Evolutionary conservation across 2,797 vertebrate genomes (phyloP), one percentile per base, ranked within the genome.

Genomic region (Scolopax bukidnonensis): DNA sequence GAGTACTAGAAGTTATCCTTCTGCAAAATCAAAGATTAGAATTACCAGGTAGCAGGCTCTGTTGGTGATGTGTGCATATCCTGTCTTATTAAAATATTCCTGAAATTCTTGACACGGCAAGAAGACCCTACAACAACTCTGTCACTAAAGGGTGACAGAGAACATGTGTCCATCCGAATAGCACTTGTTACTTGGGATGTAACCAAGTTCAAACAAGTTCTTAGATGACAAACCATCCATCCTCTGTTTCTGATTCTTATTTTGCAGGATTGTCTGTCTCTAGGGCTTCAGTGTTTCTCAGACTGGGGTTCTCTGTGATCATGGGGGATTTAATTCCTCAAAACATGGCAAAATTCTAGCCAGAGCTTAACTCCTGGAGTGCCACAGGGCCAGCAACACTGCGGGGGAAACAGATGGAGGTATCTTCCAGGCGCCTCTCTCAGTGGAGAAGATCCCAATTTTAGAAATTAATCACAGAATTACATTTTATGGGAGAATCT

Each of bases 361-460:
- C 0, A 51, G 28, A 85, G 6, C 16, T 67, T 50, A 83, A 54
- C 54, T 73, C 20, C 45, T 41, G 2, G 56, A 54, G 21, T 76
- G 33, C 43, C 16, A 12, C 6, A 17, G 45, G 59, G 47, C 25
- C 30, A 82, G 28, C n/a, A 71, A 16, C 12, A 61, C 30, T 8
- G 7, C 0, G 0, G 9, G 11, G 11, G 15, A 65, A 80, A 51
- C 23, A 45, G 33, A 59, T 4, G 11, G 28, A 67, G 23, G 3
- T 67, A 27, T 50, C 36, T 70, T 38, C 24, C 45, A 24, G 85
- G 47, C 38, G 80, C 30, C 60, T 84, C 40, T 40, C 25, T 61
- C 69, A 11, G 5, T 70, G 36, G 36, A 47, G 85, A 10, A 80
- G 32, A 47, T 57, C 38, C 43, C 67, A 73, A 12, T 33, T 89